Evolutionary conservation across 2,888 invertebrate species (phyloP), one percentile per base, ranked within the genome.

Genomic region (Melanostoma mellinum): DNA sequence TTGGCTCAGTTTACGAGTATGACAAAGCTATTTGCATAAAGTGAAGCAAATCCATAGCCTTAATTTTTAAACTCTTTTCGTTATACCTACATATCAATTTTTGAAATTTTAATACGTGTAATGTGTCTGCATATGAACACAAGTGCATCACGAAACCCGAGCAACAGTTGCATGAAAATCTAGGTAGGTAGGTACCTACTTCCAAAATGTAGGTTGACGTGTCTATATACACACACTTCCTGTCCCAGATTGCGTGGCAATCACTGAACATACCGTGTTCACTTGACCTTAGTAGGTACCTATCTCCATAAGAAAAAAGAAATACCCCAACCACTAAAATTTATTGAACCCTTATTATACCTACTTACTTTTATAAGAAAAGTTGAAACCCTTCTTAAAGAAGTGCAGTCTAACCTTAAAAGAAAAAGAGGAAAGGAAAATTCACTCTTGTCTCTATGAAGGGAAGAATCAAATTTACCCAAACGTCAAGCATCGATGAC

Each of bases 381-480:
- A 36, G 32, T 58, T n/a, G 30, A 50, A 74, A 65, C 67, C 50
- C 56, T 74, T 68, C 50, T 58, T 44, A 0, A 38, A 58, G 50
- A 72, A 52, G 72, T 44, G 65, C 38, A 65, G 56, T 38, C 56
- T 32, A 38, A 46, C 32, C 38, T 61, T 10, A 32, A 38, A 63
- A 48, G 32, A 48, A 63, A 20, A 6, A 58, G 10, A 38, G 32
- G 36, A 30, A 53, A 52, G 44, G 32, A 33, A 20, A 36, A 63
- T 42, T 10, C 2, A 40, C 10, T 73, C 46, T 20, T 20, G 20
- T 20, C 20, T 60, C 32, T 33, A n/a, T 40, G 33, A 58, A 52
- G 63, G 68, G 61, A 63, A 74, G 56, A 69, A 53, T 55, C 58
- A 56, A 81, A 76, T 71, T 60, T 46, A 69, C 55, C 20, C 46